Percentiles rank a stretch among this genome's conserved stretches.
Evolutionary conservation across 2,888 invertebrate species (phyloP).

Genomic region (Apoda limacodes): DNA sequence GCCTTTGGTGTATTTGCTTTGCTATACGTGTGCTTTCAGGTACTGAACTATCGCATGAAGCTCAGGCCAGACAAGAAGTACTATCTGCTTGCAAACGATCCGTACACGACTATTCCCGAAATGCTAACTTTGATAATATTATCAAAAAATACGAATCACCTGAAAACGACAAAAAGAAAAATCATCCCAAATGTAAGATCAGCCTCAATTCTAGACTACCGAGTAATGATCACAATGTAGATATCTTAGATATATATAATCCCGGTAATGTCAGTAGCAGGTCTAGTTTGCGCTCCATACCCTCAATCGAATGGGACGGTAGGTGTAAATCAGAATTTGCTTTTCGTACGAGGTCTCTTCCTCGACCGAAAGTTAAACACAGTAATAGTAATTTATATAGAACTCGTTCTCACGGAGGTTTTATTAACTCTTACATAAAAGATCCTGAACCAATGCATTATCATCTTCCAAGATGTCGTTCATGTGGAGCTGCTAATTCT

Average conservation of each 20-base stretch:
- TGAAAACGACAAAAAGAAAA: constrained; percentile 18
- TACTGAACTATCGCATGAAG: constrained; percentile 28
- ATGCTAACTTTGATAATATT: constrained; percentile 36
- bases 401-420: constrained; percentile 52
- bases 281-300: constrained; percentile 47
- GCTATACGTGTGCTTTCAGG: constrained; percentile 30
- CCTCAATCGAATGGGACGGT: constrained; percentile 53
- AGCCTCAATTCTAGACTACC: constrained; percentile 33
- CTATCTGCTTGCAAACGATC: constrained; percentile 34
- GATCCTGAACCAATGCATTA: constrained; percentile 52
- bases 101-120: constrained; percentile 41
- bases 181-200: constrained; percentile 46
- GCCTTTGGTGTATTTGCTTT: constrained; percentile 3
- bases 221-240: constrained; percentile 18
- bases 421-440: constrained; percentile 44
- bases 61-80: constrained; percentile 23
- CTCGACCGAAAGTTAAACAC: constrained; percentile 25
- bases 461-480: constrained; percentile 48
- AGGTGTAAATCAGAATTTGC: constrained; percentile 34
- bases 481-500: constrained; percentile 34
- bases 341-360: constrained; percentile 37
- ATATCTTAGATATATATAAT: constrained; percentile 23
- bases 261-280: constrained; percentile 32
- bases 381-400: constrained; percentile 31
- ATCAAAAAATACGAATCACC: constrained; percentile 35